These are phyloP conservation scores for Triops cancriformis DNA, from an alignment of 1,140 invertebrate species.

Conservation along the genomic window DNA sequence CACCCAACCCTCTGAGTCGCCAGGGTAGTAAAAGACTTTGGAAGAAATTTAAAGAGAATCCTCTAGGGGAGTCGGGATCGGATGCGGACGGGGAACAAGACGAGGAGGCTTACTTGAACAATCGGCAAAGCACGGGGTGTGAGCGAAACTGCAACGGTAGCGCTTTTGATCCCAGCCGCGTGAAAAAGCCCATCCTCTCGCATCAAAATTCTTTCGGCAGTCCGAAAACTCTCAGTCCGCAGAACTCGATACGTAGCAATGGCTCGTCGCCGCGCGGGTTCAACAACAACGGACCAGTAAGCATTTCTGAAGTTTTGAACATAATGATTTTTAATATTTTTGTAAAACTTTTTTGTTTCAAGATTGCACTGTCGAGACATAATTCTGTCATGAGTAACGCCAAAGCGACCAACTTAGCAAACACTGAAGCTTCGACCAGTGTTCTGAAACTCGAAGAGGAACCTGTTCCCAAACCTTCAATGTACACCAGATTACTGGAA, in stretches of 20 bases:
- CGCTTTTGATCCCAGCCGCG: constrained; percentile 48
- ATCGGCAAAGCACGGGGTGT: background rate
- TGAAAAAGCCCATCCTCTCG: constrained; percentile 36
- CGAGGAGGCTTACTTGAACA: constrained; percentile 33
- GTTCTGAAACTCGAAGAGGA: constrained; percentile 34
- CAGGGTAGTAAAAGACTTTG: constrained; percentile 24
- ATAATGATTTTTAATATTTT: background rate
- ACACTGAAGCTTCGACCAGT: constrained; percentile 34
- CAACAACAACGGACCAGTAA: constrained; percentile 20
- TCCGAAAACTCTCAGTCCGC: constrained; percentile 49
- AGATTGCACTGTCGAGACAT: constrained; percentile 26
- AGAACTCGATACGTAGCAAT: constrained; percentile 54
- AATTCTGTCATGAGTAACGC: constrained; percentile 40
- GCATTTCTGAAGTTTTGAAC: background rate
- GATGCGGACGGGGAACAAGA: constrained; percentile 41
- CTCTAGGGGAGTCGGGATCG: constrained; percentile 43
- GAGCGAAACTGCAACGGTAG: constrained; percentile 34
- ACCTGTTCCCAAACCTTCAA: constrained; percentile 33
- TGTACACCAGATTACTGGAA: constrained; percentile 36
- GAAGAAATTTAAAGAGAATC: background rate
- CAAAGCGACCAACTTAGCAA: constrained; percentile 39
- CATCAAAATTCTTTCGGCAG: constrained; percentile 41
- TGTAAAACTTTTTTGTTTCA: background rate
- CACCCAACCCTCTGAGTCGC: background rate
- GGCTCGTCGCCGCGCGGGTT: constrained; percentile 33